phyloP scores from a whole-genome alignment of 2,888 invertebrate species.

The Phorcus lineatus region DNA sequence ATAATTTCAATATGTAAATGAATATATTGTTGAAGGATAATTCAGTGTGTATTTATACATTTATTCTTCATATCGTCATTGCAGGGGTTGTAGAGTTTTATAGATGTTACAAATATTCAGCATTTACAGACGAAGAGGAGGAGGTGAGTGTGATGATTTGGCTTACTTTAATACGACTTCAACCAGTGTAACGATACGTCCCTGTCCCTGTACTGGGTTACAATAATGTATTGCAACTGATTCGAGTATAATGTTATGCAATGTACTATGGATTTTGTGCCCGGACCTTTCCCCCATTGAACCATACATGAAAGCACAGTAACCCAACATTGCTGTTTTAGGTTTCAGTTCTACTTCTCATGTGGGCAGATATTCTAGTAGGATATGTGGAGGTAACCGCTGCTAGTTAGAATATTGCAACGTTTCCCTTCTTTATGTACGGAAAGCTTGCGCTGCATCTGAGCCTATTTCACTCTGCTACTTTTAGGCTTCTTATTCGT shows the following conservation, averaged over 20 bases:
- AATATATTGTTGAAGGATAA: too few relatives aligned
- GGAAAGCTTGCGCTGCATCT: too few relatives aligned
- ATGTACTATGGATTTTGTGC: too few relatives aligned
- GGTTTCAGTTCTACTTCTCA: slow-evolving; percentile 57
- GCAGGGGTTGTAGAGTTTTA: slow-evolving; percentile 83
- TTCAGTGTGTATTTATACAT: too few relatives aligned
- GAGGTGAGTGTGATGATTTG: slow-evolving; percentile 76
- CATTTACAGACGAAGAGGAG: slow-evolving; percentile 83
- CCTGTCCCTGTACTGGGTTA: not conserved
- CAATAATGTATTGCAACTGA: not conserved
- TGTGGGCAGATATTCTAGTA: slow-evolving; percentile 63
- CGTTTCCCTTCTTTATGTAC: too few relatives aligned
- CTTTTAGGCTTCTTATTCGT: too few relatives aligned
- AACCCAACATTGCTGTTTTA: slow-evolving; percentile 35
- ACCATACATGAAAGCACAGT: not conserved
- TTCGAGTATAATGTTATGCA: too few relatives aligned
- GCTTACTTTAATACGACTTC: too few relatives aligned
- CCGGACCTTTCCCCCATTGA: too few relatives aligned
- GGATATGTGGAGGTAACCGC: slow-evolving; percentile 65
- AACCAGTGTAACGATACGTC: too few relatives aligned
- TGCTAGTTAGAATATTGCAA: not conserved
- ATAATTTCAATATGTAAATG: too few relatives aligned
- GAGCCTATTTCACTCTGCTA: too few relatives aligned
- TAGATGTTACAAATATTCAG: slow-evolving; percentile 75
- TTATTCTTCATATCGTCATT: slow-evolving; percentile 29